Evolutionary conservation across 2,888 invertebrate species (phyloP), one percentile per base, ranked within the genome.

Genomic region (Athrips mouffetella): DNA sequence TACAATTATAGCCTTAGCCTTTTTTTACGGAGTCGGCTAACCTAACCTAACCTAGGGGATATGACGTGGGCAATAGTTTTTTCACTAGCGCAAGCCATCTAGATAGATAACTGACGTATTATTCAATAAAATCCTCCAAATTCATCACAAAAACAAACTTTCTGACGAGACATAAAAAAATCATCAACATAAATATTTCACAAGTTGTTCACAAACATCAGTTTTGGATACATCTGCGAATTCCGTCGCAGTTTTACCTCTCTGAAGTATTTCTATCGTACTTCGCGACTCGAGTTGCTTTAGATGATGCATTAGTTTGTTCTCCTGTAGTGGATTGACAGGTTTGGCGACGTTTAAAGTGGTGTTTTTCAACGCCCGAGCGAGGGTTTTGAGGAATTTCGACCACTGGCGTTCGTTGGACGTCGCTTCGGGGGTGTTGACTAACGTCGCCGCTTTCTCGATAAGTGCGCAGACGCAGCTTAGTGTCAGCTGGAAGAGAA

Each of bases 321-420:
- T 49, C 8, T 76, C 74, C 0, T 75, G 53, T 3, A 87, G 47
- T 0, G 77, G 76, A 0, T 70, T 58, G 0, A 70, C 21, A 0
- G 88, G 86, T 8, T 67, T 73, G 0, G 83, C 81, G 0, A 86
- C 78, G 1, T 57, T 66, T 0, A 84, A 47, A 0, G 60, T 67
- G 0, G 84, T 79, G 54, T 73, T 76, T 46, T 84, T 84, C 1
- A 89, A 62, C 0, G 89, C 82, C 23, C 90, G 71, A 0, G 89
- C 86, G 44, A 90, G 70, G 0, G 83, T 85, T 51, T 84, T 80
- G 3, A 91, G 77, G 73, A 91, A 91, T 53, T 86, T 86, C 7
- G 77, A 86, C 91, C 91, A 91, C 48, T 87, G 87, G 0, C 86
- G 65, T 50, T 87, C 88, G 69, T 77, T 82, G 1, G 84, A 71